These are phyloP conservation scores for Octomys mimax DNA, from an alignment of 2,797 vertebrate genomes.

Conservation along the genomic window DNA sequence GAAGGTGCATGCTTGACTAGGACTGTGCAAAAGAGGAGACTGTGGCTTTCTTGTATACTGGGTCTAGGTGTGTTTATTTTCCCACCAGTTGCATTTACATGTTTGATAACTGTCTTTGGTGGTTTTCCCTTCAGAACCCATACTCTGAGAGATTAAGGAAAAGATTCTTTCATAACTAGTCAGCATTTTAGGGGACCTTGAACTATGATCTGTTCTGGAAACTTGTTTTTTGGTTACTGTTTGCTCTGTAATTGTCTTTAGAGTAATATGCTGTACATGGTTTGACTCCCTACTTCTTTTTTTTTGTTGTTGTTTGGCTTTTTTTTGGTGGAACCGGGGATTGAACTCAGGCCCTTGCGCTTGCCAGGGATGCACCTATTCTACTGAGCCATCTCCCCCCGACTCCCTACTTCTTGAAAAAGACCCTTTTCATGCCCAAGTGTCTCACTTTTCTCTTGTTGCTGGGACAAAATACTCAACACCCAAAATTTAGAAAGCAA, in stretches of 20 bases:
- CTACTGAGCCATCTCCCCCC: no score
- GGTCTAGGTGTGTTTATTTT: not conserved
- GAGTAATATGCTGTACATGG: not conserved
- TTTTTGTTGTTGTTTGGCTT: no score
- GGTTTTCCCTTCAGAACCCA: not conserved
- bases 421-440: no score
- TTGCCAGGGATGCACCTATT: no score
- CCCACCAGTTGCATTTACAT: not conserved
- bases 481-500: no score
- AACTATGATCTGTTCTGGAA: not conserved
- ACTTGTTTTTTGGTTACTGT: not conserved
- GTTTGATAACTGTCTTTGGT: constrained; percentile 27
- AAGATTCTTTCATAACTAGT: not conserved
- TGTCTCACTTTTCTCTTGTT: no score
- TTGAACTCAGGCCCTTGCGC: no score
- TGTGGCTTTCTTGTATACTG: not conserved
- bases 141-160: constrained; percentile 1
- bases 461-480: no score
- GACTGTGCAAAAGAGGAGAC: not conserved
- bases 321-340: no score
- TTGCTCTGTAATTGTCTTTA: not conserved
- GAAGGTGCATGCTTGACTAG: not conserved
- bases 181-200: not conserved
- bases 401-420: not conserved
- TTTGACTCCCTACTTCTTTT: not conserved